phyloP scores from a whole-genome alignment of 1,140 invertebrate genomes.

The Cardiocondyla obscurior region DNA sequence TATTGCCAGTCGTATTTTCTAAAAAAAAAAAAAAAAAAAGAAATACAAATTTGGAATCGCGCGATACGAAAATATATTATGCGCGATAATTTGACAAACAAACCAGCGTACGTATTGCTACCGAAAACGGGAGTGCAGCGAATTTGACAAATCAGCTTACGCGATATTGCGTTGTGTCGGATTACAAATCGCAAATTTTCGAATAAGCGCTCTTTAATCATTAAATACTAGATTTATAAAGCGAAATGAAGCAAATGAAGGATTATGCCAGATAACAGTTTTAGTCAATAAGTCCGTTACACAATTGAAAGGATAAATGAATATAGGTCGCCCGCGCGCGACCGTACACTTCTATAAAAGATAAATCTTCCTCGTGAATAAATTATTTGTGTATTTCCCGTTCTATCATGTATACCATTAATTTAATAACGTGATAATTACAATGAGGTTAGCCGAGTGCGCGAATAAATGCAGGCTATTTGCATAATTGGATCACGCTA shows the following conservation, averaged over 20 bases:
- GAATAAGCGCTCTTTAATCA: neutral
- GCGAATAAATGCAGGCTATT: slow-evolving; percentile 9
- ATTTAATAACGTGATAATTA: slow-evolving; percentile 47
- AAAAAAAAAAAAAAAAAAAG: no score
- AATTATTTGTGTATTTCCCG: slow-evolving; percentile 27
- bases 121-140: no score
- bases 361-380: slow-evolving; percentile 47
- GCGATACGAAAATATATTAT: neutral
- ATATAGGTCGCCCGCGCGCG: neutral
- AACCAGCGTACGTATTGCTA: neutral
- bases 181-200: slow-evolving; percentile 1
- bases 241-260: neutral
- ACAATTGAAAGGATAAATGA: slow-evolving; percentile 15
- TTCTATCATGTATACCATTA: slow-evolving; percentile 25
- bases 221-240: neutral
- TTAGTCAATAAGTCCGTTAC: neutral
- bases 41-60: neutral
- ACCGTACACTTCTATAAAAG: slow-evolving; percentile 28
- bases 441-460: slow-evolving; percentile 22
- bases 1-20: no score
- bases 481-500: slow-evolving; percentile 42
- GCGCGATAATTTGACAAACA: neutral
- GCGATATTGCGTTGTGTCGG: neutral
- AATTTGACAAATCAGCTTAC: slow-evolving; percentile 1
- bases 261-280: neutral